Base-by-base conservation (phyloP, 2,113 vertebrate genomes). In the Hymenochirus boettgeri region DNA sequence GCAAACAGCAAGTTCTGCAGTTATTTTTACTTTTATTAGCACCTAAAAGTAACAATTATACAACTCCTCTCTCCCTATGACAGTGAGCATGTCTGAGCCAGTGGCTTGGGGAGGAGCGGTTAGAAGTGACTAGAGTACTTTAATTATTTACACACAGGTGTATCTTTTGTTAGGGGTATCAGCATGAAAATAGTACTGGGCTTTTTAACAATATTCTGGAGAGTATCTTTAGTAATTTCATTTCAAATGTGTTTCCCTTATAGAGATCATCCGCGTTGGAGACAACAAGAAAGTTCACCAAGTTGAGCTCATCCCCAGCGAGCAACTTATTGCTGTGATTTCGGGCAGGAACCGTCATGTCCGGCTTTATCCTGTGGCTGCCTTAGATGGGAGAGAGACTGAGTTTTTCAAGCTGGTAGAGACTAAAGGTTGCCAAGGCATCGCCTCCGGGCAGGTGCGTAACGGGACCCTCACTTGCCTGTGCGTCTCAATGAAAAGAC, bases 231-330 rank as follows among this genome's bases (percentile, higher is more conserved):
- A 46, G 29, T 31, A 31, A n/a, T 56, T 10, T 45, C 18, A 19
- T 5, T 27, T n/a, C n/a, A n/a, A n/a, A n/a, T 10, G 7, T 26
- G 4, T n/a, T 12, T 75, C 57, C 12, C 26, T 72, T 59, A 21
- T 75, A 99, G 96, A 98, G 82, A 98, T 99, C 58, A 90, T 97
- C 72, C 89, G 96, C 39, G 92, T 99, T 70, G 94, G 94, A 48
- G 96, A 99, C 79, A 95, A 92, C 70, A 99, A 99, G 83, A 99
- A 98, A 82, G 91, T 99, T 57, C 89, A 98, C 83, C 94, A 99
- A 74, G 89, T 99, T 15, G 94, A 98, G 77, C 86, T 96, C 48
- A 92, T 99, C 61, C 85, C 83, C 2, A 85, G 83, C 3, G 96
- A 98, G 70, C 96, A 98, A 79, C 89, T 98, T 55, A 86, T 98